Evolutionary conservation across 2,113 vertebrate species (phyloP).

Genomic region (Xenopus laevis): DNA sequence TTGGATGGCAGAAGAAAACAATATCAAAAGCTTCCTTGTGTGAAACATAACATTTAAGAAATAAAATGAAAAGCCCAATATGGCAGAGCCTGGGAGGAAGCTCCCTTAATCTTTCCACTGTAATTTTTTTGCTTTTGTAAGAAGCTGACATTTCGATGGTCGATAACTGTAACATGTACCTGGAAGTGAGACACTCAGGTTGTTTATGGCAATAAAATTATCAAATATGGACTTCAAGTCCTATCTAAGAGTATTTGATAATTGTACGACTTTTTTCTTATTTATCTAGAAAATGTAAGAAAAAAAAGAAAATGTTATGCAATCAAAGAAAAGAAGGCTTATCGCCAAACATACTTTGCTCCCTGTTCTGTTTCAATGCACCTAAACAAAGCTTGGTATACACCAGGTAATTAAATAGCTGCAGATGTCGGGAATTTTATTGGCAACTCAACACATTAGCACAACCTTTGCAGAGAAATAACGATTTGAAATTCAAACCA

Average conservation of each 20-base stretch:
- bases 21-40: constrained; percentile 17
- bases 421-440: not conserved
- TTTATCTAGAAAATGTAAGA: not conserved
- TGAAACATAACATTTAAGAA: not conserved
- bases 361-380: not conserved
- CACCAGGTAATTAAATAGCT: not conserved
- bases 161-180: not conserved
- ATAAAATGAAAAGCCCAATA: not conserved
- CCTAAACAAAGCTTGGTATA: not conserved
- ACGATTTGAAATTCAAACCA: too few relatives aligned
- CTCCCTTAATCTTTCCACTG: not conserved
- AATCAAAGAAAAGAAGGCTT: not conserved
- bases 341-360: not conserved
- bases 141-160: not conserved
- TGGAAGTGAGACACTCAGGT: not conserved
- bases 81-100: not conserved
- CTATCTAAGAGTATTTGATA: too few relatives aligned
- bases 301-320: not conserved
- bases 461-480: too few relatives aligned
- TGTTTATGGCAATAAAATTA: not conserved
- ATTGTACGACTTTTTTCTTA: too few relatives aligned
- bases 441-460: not conserved
- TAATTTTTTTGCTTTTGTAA: not conserved
- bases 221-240: not conserved
- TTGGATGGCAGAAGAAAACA: constrained; percentile 16